These are phyloP conservation scores for Ephydatia muelleri DNA, from an alignment of 37 sponge, comb jelly and placozoan genomes.

Conservation along the genomic window DNA sequence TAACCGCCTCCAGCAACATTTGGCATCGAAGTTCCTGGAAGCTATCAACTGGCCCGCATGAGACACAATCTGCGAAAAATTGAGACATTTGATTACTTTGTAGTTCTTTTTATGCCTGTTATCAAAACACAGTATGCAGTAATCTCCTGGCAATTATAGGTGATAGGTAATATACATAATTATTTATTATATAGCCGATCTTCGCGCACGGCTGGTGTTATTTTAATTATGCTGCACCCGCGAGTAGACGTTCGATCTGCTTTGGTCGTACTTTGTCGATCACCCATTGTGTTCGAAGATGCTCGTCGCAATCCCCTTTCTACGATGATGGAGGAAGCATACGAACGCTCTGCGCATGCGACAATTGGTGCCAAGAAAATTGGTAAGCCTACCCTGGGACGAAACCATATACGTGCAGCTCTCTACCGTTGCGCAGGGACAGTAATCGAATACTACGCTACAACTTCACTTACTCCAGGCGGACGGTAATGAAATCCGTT, in stretches of 20 bases:
- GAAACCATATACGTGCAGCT: neutral
- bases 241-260: neutral
- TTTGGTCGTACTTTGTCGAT: neutral
- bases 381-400: neutral
- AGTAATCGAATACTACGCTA: neutral
- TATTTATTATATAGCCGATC: neutral
- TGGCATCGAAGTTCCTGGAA: neutral
- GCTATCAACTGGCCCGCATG: neutral
- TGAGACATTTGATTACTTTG: too few relatives aligned
- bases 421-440: neutral
- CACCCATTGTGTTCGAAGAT: neutral
- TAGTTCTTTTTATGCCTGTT: too few relatives aligned
- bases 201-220: neutral
- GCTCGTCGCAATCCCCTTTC: neutral
- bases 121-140: too few relatives aligned
- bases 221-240: neutral
- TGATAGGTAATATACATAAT: too few relatives aligned
- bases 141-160: too few relatives aligned
- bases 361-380: neutral
- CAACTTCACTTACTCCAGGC: neutral
- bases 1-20: neutral
- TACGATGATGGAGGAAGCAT: neutral
- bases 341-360: neutral
- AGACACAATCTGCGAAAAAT: neutral
- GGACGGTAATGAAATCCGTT: neutral